Conservation (phyloP, 2,113 vertebrate species). For the Passer domesticus region DNA sequence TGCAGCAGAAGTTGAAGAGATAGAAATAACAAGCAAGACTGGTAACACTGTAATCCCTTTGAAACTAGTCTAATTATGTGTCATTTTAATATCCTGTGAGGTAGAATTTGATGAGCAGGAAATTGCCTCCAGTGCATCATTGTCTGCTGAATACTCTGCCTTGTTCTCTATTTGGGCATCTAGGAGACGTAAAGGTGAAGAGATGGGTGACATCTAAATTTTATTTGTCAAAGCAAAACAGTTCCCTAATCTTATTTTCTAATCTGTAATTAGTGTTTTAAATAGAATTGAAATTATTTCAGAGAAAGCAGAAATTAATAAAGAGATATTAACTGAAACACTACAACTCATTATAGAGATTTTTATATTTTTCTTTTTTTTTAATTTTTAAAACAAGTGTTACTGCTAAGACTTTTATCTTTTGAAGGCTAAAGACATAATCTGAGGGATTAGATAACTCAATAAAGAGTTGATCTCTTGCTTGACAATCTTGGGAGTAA, state of each 20-base stretch:
- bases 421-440: not conserved
- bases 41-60: not conserved
- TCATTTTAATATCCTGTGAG: slow-evolving; percentile 15
- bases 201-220: not conserved
- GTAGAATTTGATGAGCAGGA: not conserved
- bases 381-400: not conserved
- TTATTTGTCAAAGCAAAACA: not conserved
- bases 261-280: not conserved
- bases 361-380: not conserved
- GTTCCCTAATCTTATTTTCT: not conserved
- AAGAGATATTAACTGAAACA: not conserved
- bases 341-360: not conserved
- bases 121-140: not conserved
- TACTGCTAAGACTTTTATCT: not conserved
- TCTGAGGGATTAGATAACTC: not conserved
- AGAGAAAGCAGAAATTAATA: not conserved
- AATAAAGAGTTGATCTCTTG: not conserved
- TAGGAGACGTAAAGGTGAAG: not conserved
- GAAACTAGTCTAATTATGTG: not conserved
- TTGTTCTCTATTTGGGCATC: not conserved
- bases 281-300: not conserved
- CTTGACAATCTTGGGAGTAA: not conserved
- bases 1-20: not conserved
- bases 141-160: not conserved
- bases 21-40: not conserved